These are phyloP conservation scores for Pimephales promelas DNA, from an alignment of 2,113 vertebrate genomes.

Conservation along the genomic window DNA sequence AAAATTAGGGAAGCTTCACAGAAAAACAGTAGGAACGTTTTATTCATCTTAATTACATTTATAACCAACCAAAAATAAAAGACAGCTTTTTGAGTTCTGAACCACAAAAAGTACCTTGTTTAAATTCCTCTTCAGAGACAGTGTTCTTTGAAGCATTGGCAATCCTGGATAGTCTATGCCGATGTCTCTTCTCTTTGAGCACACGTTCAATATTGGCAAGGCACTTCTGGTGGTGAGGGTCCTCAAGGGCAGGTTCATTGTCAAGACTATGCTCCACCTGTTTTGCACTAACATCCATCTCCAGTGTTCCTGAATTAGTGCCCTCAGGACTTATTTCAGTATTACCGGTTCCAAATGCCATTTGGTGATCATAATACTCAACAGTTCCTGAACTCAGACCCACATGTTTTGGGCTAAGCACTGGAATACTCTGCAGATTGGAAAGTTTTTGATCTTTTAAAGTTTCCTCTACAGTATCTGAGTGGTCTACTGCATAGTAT, in stretches of 20 bases:
- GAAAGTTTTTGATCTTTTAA: constrained; percentile 56
- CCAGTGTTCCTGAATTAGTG: constrained; percentile 59
- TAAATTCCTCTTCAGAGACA: constrained; percentile 82
- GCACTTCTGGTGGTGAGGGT: constrained; percentile 84
- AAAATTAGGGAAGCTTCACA: neutral
- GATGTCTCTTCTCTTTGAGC: constrained; percentile 86
- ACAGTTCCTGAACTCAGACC: neutral
- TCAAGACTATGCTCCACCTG: constrained; percentile 47
- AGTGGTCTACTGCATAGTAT: constrained; percentile 53
- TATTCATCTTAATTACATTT: neutral
- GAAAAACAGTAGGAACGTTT: neutral
- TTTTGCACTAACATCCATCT: constrained; percentile 47
- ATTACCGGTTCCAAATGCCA: neutral
- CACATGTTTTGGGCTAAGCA: constrained; percentile 47
- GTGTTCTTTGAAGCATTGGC: constrained; percentile 80
- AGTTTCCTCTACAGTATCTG: constrained; percentile 51
- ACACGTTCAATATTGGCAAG: constrained; percentile 92
- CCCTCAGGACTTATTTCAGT: constrained; percentile 39
- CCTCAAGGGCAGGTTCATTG: constrained; percentile 64
- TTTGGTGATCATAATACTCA: neutral
- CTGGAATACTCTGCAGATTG: constrained; percentile 51
- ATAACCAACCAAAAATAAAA: neutral
- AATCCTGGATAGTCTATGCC: constrained; percentile 82
- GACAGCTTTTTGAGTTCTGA: neutral
- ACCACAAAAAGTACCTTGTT: constrained; percentile 79